phyloP scores from a whole-genome alignment of 2,888 invertebrate genomes.

The Eudasyphora cyanicolor region DNA sequence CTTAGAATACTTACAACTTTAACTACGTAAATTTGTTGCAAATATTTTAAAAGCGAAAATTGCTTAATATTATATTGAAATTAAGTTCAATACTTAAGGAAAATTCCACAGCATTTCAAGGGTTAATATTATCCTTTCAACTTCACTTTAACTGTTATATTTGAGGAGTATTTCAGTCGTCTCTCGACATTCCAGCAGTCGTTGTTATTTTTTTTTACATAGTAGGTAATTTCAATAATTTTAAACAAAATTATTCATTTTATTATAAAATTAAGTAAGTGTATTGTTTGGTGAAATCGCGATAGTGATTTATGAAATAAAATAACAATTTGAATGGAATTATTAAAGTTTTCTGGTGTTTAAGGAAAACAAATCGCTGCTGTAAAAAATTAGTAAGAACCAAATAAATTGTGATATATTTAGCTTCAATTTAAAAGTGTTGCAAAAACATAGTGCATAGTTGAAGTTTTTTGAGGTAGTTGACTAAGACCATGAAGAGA shows the following conservation, averaged over 20 bases:
- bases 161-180: neutral
- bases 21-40: neutral
- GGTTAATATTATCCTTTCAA: conserved; percentile 35
- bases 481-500: neutral
- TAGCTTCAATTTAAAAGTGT: neutral
- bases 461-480: neutral
- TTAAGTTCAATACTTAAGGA: neutral
- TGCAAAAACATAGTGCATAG: neutral
- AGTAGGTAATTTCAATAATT: conserved; percentile 18
- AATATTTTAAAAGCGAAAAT: neutral
- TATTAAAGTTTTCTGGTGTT: neutral
- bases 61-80: neutral
- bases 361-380: neutral
- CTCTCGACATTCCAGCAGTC: conserved; percentile 23
- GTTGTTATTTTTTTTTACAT: conserved; percentile 19
- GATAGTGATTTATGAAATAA: neutral
- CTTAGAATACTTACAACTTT: neutral
- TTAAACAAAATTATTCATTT: neutral
- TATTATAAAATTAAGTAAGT: neutral
- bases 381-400: neutral
- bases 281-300: neutral
- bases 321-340: neutral
- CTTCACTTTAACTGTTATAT: conserved; percentile 39
- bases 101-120: neutral
- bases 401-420: neutral